Conservation (phyloP, 2,797 vertebrate species). For the Echiichthys vipera region DNA sequence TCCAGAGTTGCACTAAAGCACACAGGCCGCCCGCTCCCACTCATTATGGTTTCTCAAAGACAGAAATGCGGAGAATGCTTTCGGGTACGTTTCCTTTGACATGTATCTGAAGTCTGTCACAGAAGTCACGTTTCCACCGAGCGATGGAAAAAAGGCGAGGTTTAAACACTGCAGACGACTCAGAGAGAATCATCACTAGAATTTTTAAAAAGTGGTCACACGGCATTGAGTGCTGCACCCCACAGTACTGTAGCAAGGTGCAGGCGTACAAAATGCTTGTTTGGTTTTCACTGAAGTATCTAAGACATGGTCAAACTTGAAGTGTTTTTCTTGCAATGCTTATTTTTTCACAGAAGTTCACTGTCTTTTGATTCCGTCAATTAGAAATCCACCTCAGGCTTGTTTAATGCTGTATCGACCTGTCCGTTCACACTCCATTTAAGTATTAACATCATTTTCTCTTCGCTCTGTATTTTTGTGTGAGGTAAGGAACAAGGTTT, state of each 20-base stretch:
- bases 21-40: conserved; percentile 24
- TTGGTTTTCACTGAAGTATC: background rate
- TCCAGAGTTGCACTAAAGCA: conserved; percentile 31
- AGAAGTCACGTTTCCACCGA: too few species aligned
- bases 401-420: background rate
- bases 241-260: background rate
- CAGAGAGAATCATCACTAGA: too few species aligned
- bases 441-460: conserved; percentile 6
- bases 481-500: background rate
- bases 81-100: background rate
- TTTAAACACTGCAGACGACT: too few species aligned
- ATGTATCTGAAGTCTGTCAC: background rate
- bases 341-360: background rate
- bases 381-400: background rate
- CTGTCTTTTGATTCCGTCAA: background rate
- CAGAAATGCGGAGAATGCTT: conserved; percentile 50
- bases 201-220: too few species aligned
- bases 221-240: background rate
- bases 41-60: conserved; percentile 44
- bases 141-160: too few species aligned
- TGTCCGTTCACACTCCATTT: conserved; percentile 6
- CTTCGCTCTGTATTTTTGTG: background rate
- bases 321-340: background rate
- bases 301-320: background rate
- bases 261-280: background rate